Conservation (phyloP, 1,140 invertebrate genomes). For the Hycleus phaleratus region DNA sequence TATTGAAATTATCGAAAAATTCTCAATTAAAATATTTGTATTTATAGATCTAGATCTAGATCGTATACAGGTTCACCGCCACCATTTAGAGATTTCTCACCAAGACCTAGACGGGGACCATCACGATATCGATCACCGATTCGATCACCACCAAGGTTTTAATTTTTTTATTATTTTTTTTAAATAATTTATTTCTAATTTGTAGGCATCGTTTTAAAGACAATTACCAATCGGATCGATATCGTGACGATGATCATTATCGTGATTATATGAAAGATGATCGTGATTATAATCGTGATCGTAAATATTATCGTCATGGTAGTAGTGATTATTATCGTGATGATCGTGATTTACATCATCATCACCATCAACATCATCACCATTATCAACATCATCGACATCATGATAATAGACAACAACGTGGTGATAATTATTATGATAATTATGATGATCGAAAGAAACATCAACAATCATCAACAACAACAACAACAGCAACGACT, state of each 20-base stretch:
- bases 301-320: not conserved
- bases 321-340: not conserved
- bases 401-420: constrained; percentile 8
- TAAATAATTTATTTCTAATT: not conserved
- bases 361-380: no score
- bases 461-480: no score
- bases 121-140: constrained; percentile 45
- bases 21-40: not conserved
- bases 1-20: not conserved
- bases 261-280: constrained; percentile 20
- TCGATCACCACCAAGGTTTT: constrained; percentile 46
- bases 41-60: constrained; percentile 37
- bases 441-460: constrained; percentile 16
- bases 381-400: not conserved
- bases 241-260: constrained; percentile 8
- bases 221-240: not conserved
- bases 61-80: constrained; percentile 27
- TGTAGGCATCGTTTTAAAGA: constrained; percentile 26
- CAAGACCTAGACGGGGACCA: constrained; percentile 28
- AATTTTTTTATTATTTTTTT: not conserved
- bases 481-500: no score
- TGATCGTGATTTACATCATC: not conserved
- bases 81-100: constrained; percentile 27
- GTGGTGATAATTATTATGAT: constrained; percentile 16
- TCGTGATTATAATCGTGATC: constrained; percentile 12